Conservation (phyloP, 2,888 invertebrate species). For the Perizoma flavofasciatum region DNA sequence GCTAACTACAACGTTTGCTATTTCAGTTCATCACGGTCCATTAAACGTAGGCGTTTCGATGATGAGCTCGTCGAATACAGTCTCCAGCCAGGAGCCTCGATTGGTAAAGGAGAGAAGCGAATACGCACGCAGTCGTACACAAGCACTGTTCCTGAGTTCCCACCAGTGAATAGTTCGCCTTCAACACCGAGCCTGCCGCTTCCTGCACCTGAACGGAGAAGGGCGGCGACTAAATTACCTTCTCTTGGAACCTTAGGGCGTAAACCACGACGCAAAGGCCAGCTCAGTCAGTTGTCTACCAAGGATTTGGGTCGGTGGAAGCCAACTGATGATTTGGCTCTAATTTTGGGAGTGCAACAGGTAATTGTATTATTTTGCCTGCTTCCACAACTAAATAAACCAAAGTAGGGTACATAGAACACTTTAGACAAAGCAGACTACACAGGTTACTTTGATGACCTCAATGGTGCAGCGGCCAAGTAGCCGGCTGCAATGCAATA, state of each 20-base stretch:
- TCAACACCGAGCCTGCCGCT: slow-evolving; percentile 47
- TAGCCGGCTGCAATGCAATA: too few relatives aligned
- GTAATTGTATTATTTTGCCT: slow-evolving; percentile 60
- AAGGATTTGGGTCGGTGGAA: slow-evolving; percentile 98
- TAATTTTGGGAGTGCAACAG: slow-evolving; percentile 97
- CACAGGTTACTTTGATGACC: too few relatives aligned
- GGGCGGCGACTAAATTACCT: slow-evolving; percentile 71
- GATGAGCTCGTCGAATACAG: slow-evolving; percentile 98
- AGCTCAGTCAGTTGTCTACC: slow-evolving; percentile 88
- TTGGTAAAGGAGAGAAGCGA: slow-evolving; percentile 75
- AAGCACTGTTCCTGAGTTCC: slow-evolving; percentile 79
- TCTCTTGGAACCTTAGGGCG: slow-evolving; percentile 68
- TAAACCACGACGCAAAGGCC: slow-evolving; percentile 85
- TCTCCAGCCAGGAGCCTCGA: slow-evolving; percentile 84
- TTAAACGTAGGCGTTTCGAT: slow-evolving; percentile 97
- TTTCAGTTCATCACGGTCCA: slow-evolving; percentile 94
- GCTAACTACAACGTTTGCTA: not conserved
- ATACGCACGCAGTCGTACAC: slow-evolving; percentile 79
- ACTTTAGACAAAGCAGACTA: too few relatives aligned
- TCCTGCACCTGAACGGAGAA: slow-evolving; percentile 55
- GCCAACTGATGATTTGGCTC: slow-evolving; percentile 96
- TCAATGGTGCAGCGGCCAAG: too few relatives aligned
- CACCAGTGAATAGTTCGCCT: slow-evolving; percentile 50
- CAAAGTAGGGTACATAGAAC: too few relatives aligned
- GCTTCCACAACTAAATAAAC: too few relatives aligned